These are phyloP conservation scores for Limnephilus lunatus DNA, from an alignment of 2,888 invertebrate genomes.

Conservation along the genomic window DNA sequence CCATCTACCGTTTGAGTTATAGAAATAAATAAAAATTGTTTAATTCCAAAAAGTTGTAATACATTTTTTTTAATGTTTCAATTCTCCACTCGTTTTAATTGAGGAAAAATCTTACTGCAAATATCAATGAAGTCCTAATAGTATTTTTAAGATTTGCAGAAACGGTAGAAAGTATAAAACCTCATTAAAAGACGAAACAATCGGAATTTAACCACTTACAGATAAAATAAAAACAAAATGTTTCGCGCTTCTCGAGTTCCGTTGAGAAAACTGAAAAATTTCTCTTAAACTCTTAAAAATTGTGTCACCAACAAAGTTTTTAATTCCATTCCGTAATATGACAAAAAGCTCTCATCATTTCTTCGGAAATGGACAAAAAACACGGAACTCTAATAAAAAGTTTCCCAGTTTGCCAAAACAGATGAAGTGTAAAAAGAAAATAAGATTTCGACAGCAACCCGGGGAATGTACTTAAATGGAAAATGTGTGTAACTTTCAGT, in stretches of 20 bases:
- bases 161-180: no score
- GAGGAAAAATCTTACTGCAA: no score
- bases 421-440: constrained; percentile 66
- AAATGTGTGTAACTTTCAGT: constrained; percentile 59
- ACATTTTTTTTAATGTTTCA: no score
- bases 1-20: neutral
- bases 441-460: constrained; percentile 57
- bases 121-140: no score
- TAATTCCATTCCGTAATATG: constrained; percentile 64
- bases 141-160: no score
- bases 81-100: no score
- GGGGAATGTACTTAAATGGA: constrained; percentile 62
- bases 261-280: neutral
- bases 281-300: constrained; percentile 18
- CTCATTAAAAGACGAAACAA: no score
- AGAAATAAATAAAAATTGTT: no score
- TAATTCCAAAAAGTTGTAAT: no score
- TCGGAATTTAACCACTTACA: neutral
- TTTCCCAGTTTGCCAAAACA: constrained; percentile 58
- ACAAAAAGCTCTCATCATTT: constrained; percentile 66
- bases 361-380: constrained; percentile 60
- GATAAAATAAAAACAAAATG: neutral
- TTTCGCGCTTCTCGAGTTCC: neutral
- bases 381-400: constrained; percentile 64
- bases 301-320: constrained; percentile 50